Evolutionary conservation across 2,113 vertebrate species (phyloP).

Genomic region (Merops nubicus): DNA sequence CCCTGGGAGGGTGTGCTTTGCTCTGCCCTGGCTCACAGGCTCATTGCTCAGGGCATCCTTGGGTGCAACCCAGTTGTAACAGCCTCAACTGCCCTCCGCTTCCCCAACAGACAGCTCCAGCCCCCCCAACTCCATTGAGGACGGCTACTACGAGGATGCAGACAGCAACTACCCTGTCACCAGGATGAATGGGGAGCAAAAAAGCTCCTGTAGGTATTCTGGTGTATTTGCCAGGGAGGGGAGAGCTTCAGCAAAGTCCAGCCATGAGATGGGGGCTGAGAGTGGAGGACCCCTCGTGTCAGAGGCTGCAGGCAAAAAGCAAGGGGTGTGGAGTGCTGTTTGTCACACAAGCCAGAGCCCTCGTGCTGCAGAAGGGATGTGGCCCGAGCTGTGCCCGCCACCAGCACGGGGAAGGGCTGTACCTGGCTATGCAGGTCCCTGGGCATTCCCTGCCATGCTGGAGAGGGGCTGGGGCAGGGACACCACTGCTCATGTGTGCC

Average conservation of each 20-base stretch:
- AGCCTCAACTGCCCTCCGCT: neutral
- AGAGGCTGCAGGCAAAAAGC: neutral
- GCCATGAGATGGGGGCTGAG: neutral
- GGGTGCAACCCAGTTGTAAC: neutral
- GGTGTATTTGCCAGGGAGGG: fast-evolving
- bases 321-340: neutral
- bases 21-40: neutral
- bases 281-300: neutral
- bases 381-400: fast-evolving
- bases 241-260: neutral
- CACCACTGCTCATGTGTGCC: neutral
- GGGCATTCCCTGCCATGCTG: fast-evolving
- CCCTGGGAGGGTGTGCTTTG: neutral
- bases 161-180: slow-evolving; percentile 94
- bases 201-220: slow-evolving; percentile 87
- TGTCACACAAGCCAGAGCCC: neutral
- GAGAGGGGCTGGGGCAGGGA: neutral
- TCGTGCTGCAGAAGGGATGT: neutral
- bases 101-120: slow-evolving; percentile 84
- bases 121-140: slow-evolving; percentile 89
- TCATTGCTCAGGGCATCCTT: fast-evolving
- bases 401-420: neutral
- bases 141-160: slow-evolving; percentile 95
- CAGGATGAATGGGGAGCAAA: slow-evolving; percentile 87
- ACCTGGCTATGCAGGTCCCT: neutral